Evolutionary conservation across 2,888 invertebrate species (phyloP).

Genomic region (Miltochrista miniata): DNA sequence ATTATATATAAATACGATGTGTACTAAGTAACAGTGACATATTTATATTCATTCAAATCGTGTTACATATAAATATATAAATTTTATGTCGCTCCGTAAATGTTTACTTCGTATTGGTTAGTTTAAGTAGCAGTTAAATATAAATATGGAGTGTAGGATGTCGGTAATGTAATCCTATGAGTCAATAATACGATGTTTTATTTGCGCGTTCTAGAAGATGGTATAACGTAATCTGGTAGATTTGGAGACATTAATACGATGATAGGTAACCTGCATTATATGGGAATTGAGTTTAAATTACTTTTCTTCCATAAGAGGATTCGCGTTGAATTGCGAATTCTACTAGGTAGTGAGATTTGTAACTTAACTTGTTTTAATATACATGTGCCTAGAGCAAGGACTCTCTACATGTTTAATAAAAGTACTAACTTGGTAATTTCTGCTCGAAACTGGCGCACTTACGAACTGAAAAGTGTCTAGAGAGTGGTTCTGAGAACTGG

Average conservation of each 20-base stretch:
- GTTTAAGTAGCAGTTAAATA: conserved; percentile 22
- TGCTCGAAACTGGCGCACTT: too few species aligned
- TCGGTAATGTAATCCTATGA: not conserved
- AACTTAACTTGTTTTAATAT: too few species aligned
- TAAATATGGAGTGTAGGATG: conserved; percentile 18
- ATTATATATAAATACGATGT: conserved; percentile 40
- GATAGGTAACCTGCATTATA: too few species aligned
- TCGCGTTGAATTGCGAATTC: too few species aligned
- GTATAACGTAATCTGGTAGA: not conserved
- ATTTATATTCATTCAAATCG: conserved; percentile 49
- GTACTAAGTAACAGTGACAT: conserved; percentile 47
- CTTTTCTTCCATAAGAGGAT: too few species aligned
- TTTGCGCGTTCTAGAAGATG: not conserved
- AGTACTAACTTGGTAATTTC: too few species aligned
- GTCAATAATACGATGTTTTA: not conserved
- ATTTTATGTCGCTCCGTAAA: conserved; percentile 37
- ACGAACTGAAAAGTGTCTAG: too few species aligned
- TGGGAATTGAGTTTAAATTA: too few species aligned
- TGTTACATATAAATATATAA: conserved; percentile 43
- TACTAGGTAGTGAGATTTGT: too few species aligned
- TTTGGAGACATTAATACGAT: not conserved
- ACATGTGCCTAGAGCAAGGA: too few species aligned
- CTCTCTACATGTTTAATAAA: too few species aligned
- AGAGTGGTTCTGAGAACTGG: too few species aligned
- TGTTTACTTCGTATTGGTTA: conserved; percentile 31